phyloP scores from a whole-genome alignment of 2,113 vertebrate genomes.

The Phodopus roborovskii region DNA sequence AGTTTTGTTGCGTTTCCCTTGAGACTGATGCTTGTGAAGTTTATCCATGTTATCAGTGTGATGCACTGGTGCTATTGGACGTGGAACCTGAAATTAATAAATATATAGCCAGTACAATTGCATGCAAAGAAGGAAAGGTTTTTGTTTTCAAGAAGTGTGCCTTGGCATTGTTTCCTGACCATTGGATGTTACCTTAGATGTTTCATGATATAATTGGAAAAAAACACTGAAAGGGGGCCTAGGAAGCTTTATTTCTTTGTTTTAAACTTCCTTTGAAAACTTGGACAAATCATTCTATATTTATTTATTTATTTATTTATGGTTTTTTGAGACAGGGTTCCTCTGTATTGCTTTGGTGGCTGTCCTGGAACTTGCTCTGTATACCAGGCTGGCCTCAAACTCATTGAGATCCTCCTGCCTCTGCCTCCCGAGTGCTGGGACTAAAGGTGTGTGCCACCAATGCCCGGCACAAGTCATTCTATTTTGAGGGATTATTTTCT shows the following conservation, averaged over 20 bases:
- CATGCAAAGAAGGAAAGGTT: neutral
- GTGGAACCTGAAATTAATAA: neutral
- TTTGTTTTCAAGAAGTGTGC: neutral
- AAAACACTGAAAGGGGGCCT: constrained; percentile 8
- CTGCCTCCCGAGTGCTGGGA: too few species aligned
- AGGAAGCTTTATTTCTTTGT: neutral
- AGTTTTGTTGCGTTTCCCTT: neutral
- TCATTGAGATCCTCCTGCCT: too few species aligned
- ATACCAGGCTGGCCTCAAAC: too few species aligned
- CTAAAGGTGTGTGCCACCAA: too few species aligned
- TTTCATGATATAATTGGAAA: neutral
- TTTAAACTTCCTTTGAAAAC: neutral
- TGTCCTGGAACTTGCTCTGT: too few species aligned
- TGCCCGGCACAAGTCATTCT: neutral
- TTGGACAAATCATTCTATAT: neutral
- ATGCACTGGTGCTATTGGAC: neutral
- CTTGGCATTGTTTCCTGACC: neutral
- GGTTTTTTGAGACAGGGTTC: too few species aligned
- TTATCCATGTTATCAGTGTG: neutral
- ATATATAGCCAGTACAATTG: neutral
- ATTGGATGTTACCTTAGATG: constrained; percentile 1
- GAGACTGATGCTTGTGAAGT: neutral
- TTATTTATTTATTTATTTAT: too few species aligned
- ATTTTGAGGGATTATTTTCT: neutral
- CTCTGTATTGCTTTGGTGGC: too few species aligned